Evolutionary conservation across 2,113 vertebrate species (phyloP).

Genomic region (Melanerpes formicivorus): DNA sequence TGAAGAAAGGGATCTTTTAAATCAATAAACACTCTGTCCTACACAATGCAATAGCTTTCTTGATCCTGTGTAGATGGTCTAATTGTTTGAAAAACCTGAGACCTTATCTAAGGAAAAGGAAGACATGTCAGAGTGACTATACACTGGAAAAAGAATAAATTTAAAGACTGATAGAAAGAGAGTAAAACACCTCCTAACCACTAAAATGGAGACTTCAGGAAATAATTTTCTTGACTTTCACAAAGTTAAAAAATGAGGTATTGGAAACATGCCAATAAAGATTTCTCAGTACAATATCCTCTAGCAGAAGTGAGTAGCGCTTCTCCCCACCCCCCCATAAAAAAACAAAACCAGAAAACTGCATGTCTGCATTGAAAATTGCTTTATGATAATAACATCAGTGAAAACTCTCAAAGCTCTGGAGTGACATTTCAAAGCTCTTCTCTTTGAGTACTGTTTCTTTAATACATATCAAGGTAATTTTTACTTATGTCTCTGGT

Average conservation of each 20-base stretch:
- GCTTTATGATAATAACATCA: neutral
- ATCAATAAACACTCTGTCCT: neutral
- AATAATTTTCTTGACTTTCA: neutral
- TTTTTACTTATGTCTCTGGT: neutral
- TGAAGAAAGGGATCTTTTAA: conserved; percentile 9
- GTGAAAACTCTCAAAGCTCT: neutral
- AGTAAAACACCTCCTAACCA: neutral
- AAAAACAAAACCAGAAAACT: neutral
- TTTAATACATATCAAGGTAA: neutral
- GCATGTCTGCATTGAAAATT: neutral
- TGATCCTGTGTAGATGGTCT: neutral
- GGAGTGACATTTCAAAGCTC: neutral
- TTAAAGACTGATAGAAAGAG: neutral
- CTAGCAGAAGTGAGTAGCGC: neutral
- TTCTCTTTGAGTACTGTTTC: neutral
- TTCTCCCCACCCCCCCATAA: neutral
- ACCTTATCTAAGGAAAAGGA: neutral
- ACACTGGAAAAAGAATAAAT: neutral
- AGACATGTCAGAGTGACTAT: neutral
- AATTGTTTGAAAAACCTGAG: neutral
- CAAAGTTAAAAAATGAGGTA: neutral
- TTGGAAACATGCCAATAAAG: neutral
- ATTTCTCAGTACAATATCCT: neutral
- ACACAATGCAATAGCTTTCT: neutral
- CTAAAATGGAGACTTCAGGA: neutral